Evolutionary conservation across 2,113 vertebrate genomes (phyloP).

Genomic region (Strigops habroptila): DNA sequence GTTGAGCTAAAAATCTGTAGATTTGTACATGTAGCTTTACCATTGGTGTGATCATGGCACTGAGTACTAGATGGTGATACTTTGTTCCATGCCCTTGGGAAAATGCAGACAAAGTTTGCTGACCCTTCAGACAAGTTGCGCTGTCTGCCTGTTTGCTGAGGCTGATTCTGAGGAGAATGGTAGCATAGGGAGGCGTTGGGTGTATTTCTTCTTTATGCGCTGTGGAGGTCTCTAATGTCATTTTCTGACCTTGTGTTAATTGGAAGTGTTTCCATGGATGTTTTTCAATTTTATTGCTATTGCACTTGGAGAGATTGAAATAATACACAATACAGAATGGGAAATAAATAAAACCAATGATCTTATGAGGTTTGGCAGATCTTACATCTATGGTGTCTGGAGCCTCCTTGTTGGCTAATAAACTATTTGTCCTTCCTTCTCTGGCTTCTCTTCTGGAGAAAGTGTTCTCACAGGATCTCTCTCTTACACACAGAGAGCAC

Average conservation of each 20-base stretch:
- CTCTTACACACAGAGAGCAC: background rate
- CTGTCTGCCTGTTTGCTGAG: background rate
- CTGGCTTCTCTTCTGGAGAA: background rate
- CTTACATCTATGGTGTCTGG: background rate
- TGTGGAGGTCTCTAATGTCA: conserved; percentile 9
- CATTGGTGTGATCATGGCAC: background rate
- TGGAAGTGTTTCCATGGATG: conserved; percentile 8
- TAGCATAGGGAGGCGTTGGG: background rate
- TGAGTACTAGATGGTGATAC: background rate
- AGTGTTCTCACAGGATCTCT: background rate
- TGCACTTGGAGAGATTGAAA: conserved; percentile 45
- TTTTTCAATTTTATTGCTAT: conserved; percentile 53
- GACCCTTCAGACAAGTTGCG: background rate
- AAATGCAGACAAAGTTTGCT: background rate
- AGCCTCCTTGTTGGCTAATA: conserved; percentile 13
- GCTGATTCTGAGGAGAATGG: background rate
- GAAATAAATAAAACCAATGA: conserved; percentile 47
- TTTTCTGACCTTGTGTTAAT: conserved; percentile 62
- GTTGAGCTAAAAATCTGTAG: background rate
- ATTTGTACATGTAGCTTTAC: background rate
- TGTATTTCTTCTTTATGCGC: conserved; percentile 17
- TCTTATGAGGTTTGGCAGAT: conserved; percentile 17
- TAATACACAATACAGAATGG: background rate
- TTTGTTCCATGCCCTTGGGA: background rate
- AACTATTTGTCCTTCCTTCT: conserved; percentile 3